phyloP scores from a whole-genome alignment of 2,797 vertebrate genomes.

The Siniperca undulata region DNA sequence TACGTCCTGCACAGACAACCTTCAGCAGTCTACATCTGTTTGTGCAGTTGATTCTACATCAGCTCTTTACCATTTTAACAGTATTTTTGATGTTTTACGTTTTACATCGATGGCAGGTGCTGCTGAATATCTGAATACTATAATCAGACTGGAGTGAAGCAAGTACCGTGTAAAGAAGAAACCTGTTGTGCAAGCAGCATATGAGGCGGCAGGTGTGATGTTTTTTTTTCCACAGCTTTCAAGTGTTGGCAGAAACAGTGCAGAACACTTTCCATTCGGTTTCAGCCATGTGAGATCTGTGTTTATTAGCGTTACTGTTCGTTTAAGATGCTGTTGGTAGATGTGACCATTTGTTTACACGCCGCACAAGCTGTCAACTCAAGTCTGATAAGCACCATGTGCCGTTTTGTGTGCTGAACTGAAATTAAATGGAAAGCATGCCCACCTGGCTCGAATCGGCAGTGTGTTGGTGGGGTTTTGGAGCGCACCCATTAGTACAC shows the following conservation, averaged over 20 bases:
- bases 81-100: not conserved
- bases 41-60: not conserved
- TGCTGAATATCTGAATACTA: not conserved
- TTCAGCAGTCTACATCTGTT: not conserved
- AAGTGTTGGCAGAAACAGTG: not conserved
- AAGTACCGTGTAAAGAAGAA: not conserved
- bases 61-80: not conserved
- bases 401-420: not conserved
- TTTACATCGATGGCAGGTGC: not conserved
- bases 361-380: not conserved
- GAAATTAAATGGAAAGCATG: not conserved
- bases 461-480: not conserved
- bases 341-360: not conserved
- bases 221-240: not conserved
- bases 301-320: not conserved
- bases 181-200: not conserved
- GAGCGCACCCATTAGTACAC: not conserved
- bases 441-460: constrained; percentile 32
- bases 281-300: not conserved
- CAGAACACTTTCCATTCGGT: not conserved
- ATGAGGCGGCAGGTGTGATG: not conserved
- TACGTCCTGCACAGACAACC: not conserved
- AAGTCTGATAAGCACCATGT: not conserved
- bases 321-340: not conserved
- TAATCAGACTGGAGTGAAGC: not conserved